phyloP scores from a whole-genome alignment of 1,140 invertebrate genomes.

The Orussus abietinus region DNA sequence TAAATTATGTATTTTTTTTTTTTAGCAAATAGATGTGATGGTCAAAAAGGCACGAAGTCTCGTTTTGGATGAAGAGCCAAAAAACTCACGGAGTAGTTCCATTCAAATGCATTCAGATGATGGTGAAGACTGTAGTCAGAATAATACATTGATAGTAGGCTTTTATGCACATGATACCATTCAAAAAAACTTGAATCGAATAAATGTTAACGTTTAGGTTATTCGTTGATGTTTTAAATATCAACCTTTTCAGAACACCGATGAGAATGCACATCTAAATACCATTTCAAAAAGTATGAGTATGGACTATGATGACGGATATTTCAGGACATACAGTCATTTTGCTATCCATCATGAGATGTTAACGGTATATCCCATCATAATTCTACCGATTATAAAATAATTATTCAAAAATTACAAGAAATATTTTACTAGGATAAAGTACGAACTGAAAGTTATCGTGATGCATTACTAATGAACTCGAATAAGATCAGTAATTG shows the following conservation, averaged over 20 bases:
- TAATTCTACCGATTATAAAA: slow-evolving; percentile 5
- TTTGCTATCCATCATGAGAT: slow-evolving; percentile 98
- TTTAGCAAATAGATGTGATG: slow-evolving; percentile 49
- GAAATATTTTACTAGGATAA: slow-evolving; percentile 65
- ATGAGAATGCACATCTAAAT: no score
- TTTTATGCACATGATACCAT: no score
- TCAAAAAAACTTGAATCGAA: no score
- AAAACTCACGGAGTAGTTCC: slow-evolving; percentile 45
- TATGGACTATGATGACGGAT: slow-evolving; percentile 66
- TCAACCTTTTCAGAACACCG: no score
- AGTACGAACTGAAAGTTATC: slow-evolving; percentile 88
- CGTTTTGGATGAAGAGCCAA: slow-evolving; percentile 52
- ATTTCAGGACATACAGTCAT: slow-evolving; percentile 96
- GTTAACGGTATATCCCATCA: slow-evolving; percentile 62
- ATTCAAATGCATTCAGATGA: no score
- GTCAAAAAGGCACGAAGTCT: slow-evolving; percentile 46
- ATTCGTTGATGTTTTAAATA: no score
- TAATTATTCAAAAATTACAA: slow-evolving; percentile 4
- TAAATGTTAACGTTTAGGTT: no score
- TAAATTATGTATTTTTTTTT: slow-evolving; percentile 8
- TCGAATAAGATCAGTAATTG: slow-evolving; percentile 66
- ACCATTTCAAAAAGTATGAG: slow-evolving; percentile 49
- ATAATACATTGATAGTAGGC: no score
- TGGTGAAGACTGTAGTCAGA: no score
- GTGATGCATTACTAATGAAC: slow-evolving; percentile 89